Evolutionary conservation across 2,113 vertebrate genomes (phyloP), one percentile per base, ranked within the genome.

Genomic region (Nycticryphes semicollaris): DNA sequence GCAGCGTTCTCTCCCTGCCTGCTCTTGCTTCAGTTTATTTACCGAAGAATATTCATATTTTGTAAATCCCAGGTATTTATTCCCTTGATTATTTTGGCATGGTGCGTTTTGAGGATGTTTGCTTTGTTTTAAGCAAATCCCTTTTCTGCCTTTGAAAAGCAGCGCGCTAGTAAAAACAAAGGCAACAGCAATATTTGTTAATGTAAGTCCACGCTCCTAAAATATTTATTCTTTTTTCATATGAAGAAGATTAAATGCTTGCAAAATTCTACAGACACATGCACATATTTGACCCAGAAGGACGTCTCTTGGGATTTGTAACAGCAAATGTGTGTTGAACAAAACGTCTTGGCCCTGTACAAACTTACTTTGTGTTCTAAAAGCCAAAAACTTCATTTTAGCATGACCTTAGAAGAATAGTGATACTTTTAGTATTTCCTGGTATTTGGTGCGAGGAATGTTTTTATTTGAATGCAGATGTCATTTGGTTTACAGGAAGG

Each of bases 401-500:
- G 97, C 97, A 98, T 98, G 98, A 98, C 98, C 98, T 98, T 98
- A 98, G 98, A 97, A 97, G 98, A 98, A 97, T 95, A 98, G 97
- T 75, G 97, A 98, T 98, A 97, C 98, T 98, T 97, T 97, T 93
- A 98, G 97, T 96, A 98, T 98, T 98, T 98, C 98, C 98, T 98
- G 98, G 98, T 98, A 98, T 98, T 98, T 96, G 97, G 95, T 95
- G 88, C 95, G 97, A 98, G 97, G 98, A 98, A 98, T 98, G 98
- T 98, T 98, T 98, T 98, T 98, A 98, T 98, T 98, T 98, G 97
- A 98, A 98, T 98, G 97, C 96, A 98, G 98, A 98, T 98, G 98
- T 98, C 98, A 96, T 98, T 98, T 98, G 97, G 98, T 98, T 98
- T 98, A 98, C 98, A 98, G 98, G 98, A 98, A 98, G 97, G 98